Evolutionary conservation across 2,888 invertebrate genomes (phyloP), one percentile per base, ranked within the genome.

Genomic region (Athalia circularis): DNA sequence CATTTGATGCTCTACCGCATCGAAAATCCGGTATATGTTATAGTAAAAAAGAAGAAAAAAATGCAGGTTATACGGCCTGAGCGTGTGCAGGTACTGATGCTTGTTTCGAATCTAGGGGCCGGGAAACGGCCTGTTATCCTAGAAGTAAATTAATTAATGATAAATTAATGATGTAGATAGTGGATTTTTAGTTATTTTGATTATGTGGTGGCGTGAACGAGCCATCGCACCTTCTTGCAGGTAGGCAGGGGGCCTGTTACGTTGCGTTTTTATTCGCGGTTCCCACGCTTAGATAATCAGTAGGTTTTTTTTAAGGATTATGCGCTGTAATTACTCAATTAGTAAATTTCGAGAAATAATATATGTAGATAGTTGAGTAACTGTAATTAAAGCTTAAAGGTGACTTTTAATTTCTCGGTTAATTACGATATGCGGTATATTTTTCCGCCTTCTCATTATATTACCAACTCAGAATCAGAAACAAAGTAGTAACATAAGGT

Each of bases 341-440:
- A 72, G 72, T 72, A 59, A 72, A 72, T 72, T 72, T 72, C 72
- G 48, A 48, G 29, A 62, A 75, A 75, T 61, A 75, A 75, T 72
- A 75, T 75, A 75, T 75, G 75, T 13, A 72, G 61, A 75, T 75
- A 13, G 64, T 61, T 64, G 75, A 62, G 75, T 64, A 75, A 75
- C 75, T 59, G 75, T 75, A 64, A 57, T 50, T 50, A 52, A 52
- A 75, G 75, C 48, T 75, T 62, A 62, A 62, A 75, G 75, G 75
- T 75, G 64, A 64, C 75, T 75, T 64, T 75, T 75, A 75, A 75
- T 75, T 75, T 29, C 61, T 50, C 45, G 75, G 62, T 75, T 75
- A 75, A 75, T 75, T 75, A 75, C 64, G 64, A 75, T 75, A 75
- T 62, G 47, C 75, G 62, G 61, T 62, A 75, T 75, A 75, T 62